These are phyloP conservation scores for Rhodinocichla rosea DNA, from an alignment of 2,113 vertebrate species.

Conservation along the genomic window DNA sequence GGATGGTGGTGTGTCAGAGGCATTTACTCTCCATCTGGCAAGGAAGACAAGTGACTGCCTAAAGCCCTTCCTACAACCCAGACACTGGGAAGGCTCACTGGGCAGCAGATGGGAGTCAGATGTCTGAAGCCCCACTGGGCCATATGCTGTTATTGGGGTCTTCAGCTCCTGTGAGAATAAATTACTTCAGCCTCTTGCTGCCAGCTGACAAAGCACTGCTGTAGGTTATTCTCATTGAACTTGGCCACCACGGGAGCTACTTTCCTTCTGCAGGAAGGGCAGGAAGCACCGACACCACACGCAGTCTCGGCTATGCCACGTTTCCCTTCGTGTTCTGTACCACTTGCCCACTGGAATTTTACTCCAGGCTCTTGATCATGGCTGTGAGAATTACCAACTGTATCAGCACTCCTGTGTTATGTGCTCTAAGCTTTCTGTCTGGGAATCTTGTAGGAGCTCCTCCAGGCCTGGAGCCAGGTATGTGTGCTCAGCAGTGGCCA, in stretches of 20 bases:
- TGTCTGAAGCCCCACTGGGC: not conserved
- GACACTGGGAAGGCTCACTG: not conserved
- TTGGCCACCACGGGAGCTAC: not conserved
- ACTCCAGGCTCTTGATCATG: not conserved
- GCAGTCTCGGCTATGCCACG: not conserved
- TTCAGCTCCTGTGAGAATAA: not conserved
- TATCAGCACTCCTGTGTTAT: not conserved
- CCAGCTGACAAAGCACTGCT: not conserved
- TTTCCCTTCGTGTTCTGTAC: not conserved
- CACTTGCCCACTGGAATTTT: not conserved
- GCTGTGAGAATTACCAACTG: not conserved
- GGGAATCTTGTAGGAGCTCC: not conserved
- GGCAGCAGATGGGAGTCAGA: no score
- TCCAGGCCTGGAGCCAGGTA: not conserved
- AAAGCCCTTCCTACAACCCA: not conserved
- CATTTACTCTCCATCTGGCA: not conserved
- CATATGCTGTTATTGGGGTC: rapidly evolving
- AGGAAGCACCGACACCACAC: rapidly evolving
- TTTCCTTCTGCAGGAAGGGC: not conserved
- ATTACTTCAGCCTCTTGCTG: not conserved
- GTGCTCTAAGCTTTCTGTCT: not conserved
- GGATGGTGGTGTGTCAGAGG: no score
- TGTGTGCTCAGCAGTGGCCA: not conserved
- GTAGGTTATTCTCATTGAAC: not conserved
- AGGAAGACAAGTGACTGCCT: not conserved